These are phyloP conservation scores for Catocala sponsa DNA, from an alignment of 2,888 invertebrate species.

Conservation along the genomic window DNA sequence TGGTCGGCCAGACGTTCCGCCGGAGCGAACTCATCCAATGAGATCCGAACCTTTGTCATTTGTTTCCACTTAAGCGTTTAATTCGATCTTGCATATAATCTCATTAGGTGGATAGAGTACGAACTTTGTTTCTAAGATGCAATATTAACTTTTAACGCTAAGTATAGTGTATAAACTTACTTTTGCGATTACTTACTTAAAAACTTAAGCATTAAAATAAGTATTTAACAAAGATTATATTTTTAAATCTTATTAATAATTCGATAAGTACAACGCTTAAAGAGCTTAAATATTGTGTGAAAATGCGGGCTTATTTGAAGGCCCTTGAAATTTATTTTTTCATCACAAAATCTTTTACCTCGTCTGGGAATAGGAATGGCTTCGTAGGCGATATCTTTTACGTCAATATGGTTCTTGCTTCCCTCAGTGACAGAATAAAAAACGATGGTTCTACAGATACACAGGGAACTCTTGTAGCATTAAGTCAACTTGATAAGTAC, in stretches of 20 bases:
- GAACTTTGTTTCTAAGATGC: constrained; percentile 9
- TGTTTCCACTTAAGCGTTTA: constrained; percentile 33
- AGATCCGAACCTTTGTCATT: constrained; percentile 32
- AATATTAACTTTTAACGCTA: constrained; percentile 7
- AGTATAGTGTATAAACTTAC: neutral
- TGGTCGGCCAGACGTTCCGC: constrained; percentile 32
- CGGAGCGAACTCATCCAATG: constrained; percentile 25
- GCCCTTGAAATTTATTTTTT: neutral
- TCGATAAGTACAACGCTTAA: constrained; percentile 10
- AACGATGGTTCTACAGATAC: neutral
- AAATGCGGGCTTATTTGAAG: no score
- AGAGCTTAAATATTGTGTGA: no score
- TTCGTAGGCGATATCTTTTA: constrained; percentile 16
- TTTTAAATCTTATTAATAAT: no score
- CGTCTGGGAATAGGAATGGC: constrained; percentile 41
- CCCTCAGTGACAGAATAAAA: neutral
- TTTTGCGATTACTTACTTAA: neutral
- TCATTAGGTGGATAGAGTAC: constrained; percentile 12
- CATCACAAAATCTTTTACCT: neutral
- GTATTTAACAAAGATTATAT: neutral
- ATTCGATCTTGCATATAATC: constrained; percentile 22
- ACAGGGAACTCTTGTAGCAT: neutral
- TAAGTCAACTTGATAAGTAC: neutral
- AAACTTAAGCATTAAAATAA: neutral
- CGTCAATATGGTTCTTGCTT: constrained; percentile 1